Percentiles rank a stretch among this genome's conserved stretches.
These are phyloP conservation scores for Pterocles burchelli DNA, from an alignment of 2,113 vertebrate species.

Conservation along the genomic window DNA sequence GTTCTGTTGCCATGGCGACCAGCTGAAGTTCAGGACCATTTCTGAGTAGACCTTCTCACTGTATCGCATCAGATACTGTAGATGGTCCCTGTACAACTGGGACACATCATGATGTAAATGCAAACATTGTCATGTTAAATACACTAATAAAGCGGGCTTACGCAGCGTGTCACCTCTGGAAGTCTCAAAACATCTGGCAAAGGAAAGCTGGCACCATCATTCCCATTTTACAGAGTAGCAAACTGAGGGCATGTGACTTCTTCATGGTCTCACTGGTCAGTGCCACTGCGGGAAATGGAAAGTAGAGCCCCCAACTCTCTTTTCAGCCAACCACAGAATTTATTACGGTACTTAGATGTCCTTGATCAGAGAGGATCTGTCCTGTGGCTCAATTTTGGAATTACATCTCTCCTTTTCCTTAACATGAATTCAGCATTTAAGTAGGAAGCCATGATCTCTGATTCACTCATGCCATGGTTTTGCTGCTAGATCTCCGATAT, in stretches of 20 bases:
- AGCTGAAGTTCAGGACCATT: conserved; percentile 12
- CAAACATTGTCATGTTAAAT: neutral
- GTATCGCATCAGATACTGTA: neutral
- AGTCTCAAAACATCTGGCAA: neutral
- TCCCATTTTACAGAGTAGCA: neutral
- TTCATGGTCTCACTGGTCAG: neutral
- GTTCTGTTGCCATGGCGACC: neutral
- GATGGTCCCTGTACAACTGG: neutral
- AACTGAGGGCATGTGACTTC: neutral
- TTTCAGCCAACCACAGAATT: neutral
- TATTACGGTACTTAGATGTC: neutral
- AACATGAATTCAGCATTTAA: neutral
- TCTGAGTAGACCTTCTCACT: neutral
- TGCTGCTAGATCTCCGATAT: neutral
- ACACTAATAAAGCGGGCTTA: fast-evolving
- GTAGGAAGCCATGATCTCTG: neutral
- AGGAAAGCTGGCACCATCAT: neutral
- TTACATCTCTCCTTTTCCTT: neutral
- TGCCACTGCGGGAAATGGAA: neutral
- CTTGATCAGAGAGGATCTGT: neutral
- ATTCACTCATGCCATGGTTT: neutral
- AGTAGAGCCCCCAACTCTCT: neutral
- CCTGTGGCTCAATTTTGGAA: neutral
- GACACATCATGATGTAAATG: neutral
- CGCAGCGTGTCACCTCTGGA: neutral